A percentile compares a stretch with the other conserved stretches of the same genome.
phyloP scores from a whole-genome alignment of 2,888 invertebrate genomes.

The Lissonota sp. region DNA sequence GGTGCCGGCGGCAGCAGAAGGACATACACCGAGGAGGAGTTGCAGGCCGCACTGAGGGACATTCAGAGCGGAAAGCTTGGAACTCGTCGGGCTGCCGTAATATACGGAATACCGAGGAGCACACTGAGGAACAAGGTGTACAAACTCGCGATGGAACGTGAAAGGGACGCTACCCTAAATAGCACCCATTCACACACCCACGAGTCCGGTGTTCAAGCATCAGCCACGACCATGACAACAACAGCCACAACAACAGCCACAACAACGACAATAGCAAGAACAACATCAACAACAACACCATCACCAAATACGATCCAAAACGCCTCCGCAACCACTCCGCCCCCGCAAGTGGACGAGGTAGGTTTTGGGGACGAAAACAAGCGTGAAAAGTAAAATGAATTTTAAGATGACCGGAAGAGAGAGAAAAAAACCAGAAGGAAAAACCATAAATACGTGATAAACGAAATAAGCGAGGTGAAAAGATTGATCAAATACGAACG shows the following conservation, averaged over 20 bases:
- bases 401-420: constrained; percentile 26
- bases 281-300: constrained; percentile 77
- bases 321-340: constrained; percentile 80
- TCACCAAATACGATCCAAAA: constrained; percentile 82
- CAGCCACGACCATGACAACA: constrained; percentile 74
- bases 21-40: constrained; percentile 97
- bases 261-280: constrained; percentile 73
- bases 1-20: constrained; percentile 88
- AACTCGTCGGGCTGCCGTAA: constrained; percentile 95
- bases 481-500: constrained; percentile 59
- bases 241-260: constrained; percentile 74
- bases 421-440: constrained; percentile 7
- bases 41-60: constrained; percentile 96
- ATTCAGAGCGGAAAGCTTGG: constrained; percentile 97
- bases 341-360: constrained; percentile 83
- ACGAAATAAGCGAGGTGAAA: constrained; percentile 52
- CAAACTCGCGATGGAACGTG: constrained; percentile 91
- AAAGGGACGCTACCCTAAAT: constrained; percentile 87
- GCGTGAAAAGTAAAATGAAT: constrained; percentile 24
- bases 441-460: constrained; percentile 34
- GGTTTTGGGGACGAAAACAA: constrained; percentile 78
- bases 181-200: constrained; percentile 82
- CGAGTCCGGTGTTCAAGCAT: constrained; percentile 78
- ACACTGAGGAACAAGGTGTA: constrained; percentile 98
- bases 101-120: constrained; percentile 98